Evolutionary conservation across 2,888 invertebrate genomes (phyloP).

Genomic region (Aphodius granarius): DNA sequence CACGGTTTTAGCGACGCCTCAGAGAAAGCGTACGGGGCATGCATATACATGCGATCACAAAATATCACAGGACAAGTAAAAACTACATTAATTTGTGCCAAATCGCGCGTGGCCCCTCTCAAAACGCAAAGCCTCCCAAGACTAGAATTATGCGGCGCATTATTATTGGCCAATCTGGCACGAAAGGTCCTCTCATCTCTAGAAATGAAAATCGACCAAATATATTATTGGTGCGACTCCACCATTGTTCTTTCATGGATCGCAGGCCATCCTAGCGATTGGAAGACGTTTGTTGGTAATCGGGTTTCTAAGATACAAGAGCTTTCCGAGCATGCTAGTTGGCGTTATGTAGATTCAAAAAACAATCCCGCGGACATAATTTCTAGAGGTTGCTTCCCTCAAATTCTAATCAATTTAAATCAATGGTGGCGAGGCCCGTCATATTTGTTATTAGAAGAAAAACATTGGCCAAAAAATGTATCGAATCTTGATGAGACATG

Average conservation of each 20-base stretch:
- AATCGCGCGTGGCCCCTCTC: conserved; percentile 9
- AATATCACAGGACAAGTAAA: background rate
- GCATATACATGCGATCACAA: conserved; percentile 5
- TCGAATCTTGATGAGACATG: background rate
- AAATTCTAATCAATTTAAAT: conserved; percentile 7
- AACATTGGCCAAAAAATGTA: conserved; percentile 3
- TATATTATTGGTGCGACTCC: conserved; percentile 19
- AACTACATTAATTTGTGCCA: conserved; percentile 2
- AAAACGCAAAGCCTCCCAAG: conserved; percentile 18
- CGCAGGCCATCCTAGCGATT: conserved; percentile 5
- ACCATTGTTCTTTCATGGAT: conserved; percentile 21
- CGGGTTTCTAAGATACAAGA: conserved; percentile 12
- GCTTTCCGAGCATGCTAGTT: background rate
- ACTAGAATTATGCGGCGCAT: conserved; percentile 26
- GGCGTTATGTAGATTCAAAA: conserved; percentile 26
- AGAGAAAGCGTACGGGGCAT: conserved; percentile 4
- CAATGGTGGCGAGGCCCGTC: conserved; percentile 23
- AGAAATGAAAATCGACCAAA: background rate
- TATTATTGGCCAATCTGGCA: conserved; percentile 20
- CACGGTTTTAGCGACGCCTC: conserved; percentile 15
- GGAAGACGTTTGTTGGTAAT: conserved; percentile 21
- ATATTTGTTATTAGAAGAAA: conserved; percentile 7
- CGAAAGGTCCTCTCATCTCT: background rate
- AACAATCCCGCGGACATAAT: conserved; percentile 30
- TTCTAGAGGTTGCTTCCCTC: conserved; percentile 26